Base-by-base conservation (phyloP, 2,888 invertebrate species). In the Sinohyriopsis cumingii region DNA sequence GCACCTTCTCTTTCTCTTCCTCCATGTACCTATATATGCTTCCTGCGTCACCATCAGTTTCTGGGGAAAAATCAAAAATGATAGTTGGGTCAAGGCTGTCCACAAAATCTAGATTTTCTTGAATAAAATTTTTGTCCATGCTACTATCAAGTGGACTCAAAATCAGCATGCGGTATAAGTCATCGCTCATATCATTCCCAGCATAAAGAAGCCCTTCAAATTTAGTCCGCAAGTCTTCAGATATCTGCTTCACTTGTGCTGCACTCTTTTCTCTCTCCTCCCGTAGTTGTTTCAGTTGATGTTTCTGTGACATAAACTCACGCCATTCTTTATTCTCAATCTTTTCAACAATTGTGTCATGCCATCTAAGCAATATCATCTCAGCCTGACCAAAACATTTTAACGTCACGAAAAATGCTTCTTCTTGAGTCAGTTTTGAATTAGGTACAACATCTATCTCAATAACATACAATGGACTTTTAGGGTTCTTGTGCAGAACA, bases 391-490 rank as follows among this genome's bases (percentile, higher is more conserved):
- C 45, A 45, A 45, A 45, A 45, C 45, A 45, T 15, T 45, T 45
- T 5, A 45, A 45, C 19, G 59, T 64, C 6, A 65, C 55, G 19
- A 28, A 69, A 60, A 69, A 63, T 24, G 64, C 54, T 20, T 69
- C 57, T n/a, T 45, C 25, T 6, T 53, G 22, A 24, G 65, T 19
- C 9, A 69, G 25, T 12, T 12, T 59, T 19, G 60, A 65, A 33
- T 59, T 22, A n/a, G 69, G 69, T 20, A 69, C 56, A 9, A 69
- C 60, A 55, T 69, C 69, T n/a, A 69, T 33, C 28, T 69, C 69
- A 20, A 69, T 28, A 6, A 69, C 64, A 55, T 64, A 25, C 55
- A 59, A 22, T 9, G 9, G 6, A 45, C 12, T 45, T 45, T 45
- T 45, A 45, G 45, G 15, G 3, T 45, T 45, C 15, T 45, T 45